Evolutionary conservation across 2,888 invertebrate genomes (phyloP).

Genomic region (Coleophora flavipennella): DNA sequence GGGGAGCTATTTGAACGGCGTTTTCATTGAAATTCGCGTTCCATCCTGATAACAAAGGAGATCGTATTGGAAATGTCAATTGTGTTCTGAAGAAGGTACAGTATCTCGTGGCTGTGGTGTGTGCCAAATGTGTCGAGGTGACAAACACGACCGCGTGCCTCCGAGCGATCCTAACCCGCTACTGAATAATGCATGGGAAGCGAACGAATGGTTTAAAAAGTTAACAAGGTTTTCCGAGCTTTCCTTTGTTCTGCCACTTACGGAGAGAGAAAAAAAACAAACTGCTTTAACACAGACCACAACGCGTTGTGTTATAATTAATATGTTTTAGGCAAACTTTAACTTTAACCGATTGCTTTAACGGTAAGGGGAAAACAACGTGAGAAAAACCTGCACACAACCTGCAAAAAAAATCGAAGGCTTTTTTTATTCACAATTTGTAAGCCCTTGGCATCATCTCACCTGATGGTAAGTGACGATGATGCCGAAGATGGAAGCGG

Average conservation of each 20-base stretch:
- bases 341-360: neutral
- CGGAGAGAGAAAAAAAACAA: constrained; percentile 39
- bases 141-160: constrained; percentile 31
- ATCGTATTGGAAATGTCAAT: constrained; percentile 58
- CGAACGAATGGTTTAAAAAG: constrained; percentile 66
- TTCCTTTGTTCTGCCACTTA: constrained; percentile 61
- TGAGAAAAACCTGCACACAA: too few species aligned
- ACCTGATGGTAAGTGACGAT: too few species aligned
- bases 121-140: constrained; percentile 19
- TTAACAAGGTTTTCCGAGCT: constrained; percentile 66
- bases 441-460: too few species aligned
- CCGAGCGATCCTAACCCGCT: constrained; percentile 20
- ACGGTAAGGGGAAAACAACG: neutral
- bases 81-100: constrained; percentile 50
- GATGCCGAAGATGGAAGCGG: too few species aligned
- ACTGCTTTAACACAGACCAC: constrained; percentile 42
- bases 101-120: constrained; percentile 24
- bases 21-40: constrained; percentile 64
- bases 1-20: constrained; percentile 57
- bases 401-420: too few species aligned
- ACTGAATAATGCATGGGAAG: constrained; percentile 61
- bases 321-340: constrained; percentile 1
- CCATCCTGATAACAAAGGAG: constrained; percentile 59
- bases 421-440: too few species aligned
- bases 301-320: constrained; percentile 19